phyloP scores from a whole-genome alignment of 2,797 vertebrate genomes.

The Sebastes trivittatus region DNA sequence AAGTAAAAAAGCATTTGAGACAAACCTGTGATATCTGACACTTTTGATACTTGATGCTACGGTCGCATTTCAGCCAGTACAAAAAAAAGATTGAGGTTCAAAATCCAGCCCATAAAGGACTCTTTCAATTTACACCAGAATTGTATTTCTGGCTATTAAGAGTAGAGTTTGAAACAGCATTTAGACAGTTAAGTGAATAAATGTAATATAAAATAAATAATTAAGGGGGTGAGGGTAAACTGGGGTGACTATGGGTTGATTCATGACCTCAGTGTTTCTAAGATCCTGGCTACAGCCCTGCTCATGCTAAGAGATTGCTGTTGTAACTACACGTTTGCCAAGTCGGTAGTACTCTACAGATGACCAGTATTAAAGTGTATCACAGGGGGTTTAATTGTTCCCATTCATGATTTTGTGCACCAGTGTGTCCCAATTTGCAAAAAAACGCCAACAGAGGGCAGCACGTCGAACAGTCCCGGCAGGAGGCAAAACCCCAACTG shows the following conservation, averaged over 20 bases:
- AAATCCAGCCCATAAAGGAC: no score
- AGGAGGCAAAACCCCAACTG: conserved; percentile 7
- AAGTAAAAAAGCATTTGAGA: no score
- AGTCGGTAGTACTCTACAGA: neutral
- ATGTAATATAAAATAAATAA: neutral
- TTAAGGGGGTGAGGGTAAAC: neutral
- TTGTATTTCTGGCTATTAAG: no score
- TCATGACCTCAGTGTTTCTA: neutral
- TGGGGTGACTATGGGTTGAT: neutral
- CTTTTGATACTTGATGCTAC: neutral
- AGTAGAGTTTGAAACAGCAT: no score
- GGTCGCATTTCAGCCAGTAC: no score
- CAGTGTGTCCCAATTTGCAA: neutral
- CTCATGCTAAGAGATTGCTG: neutral
- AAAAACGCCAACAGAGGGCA: conserved; percentile 61
- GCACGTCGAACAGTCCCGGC: neutral
- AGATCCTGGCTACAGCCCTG: neutral
- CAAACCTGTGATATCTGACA: no score
- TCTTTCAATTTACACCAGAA: no score
- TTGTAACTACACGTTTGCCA: neutral
- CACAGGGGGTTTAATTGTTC: neutral
- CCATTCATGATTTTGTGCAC: neutral
- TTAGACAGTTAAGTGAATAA: neutral
- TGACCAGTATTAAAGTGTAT: neutral
- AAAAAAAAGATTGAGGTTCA: fast-evolving